Base-by-base conservation (phyloP, 2,113 vertebrate genomes). In the Elgaria multicarinata region DNA sequence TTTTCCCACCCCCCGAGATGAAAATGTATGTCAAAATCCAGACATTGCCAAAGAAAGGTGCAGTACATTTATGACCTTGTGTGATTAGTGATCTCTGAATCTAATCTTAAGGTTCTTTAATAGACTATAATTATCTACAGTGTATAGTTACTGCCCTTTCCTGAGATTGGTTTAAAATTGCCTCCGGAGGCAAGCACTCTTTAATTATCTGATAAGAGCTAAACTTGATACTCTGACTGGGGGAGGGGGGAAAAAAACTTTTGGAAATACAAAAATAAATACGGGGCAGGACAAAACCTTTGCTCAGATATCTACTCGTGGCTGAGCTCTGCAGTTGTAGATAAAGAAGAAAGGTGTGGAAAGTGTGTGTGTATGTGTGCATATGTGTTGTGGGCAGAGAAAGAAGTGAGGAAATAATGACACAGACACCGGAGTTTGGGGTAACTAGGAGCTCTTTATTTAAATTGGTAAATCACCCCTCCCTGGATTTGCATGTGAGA, bases 131-230 rank as follows among this genome's bases (percentile, higher is more conserved):
- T 96, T 96, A 96, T 95, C 95, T 96, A 89, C 93, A 94, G 92
- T 93, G 92, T 96, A 95, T 96, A 95, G 94, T 94, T 96, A 94
- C 94, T 95, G 92, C 94, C 88, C 92, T 95, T 96, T 90, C 93
- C 92, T 64, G 94, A 95, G 96, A 96, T 95, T 95, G 94, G 96
- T 95, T 96, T 96, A 95, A 96, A 95, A 96, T 95, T 96, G 95
- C 94, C 94, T 95, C 92, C 83, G 92, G 93, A 95, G 90, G 95
- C 93, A 95, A 94, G 93, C 89, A 89, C 93, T 95, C 93, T 95
- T 95, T 96, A 96, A 96, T 96, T 96, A 96, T 96, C 93, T 96
- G 95, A 96, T 96, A 96, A 96, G 96, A 95, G 80, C 93, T 87
- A 94, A 94, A 95, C 94, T 96, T 96, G 93, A 95, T 95, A 96